These are phyloP conservation scores for Strix uralensis DNA, from an alignment of 2,113 vertebrate species.

Conservation along the genomic window DNA sequence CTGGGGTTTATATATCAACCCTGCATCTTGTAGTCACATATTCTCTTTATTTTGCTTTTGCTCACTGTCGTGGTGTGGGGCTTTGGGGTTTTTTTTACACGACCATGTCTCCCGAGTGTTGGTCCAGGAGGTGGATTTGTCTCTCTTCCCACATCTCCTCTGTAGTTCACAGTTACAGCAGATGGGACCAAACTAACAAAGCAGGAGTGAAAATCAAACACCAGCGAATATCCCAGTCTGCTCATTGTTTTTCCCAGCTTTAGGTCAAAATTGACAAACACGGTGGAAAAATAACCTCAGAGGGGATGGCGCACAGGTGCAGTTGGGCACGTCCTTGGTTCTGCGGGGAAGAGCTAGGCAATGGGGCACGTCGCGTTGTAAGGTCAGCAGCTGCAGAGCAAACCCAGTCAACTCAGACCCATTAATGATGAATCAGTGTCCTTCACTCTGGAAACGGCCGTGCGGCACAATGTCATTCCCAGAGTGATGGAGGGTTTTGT, in stretches of 20 bases:
- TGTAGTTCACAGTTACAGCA: neutral
- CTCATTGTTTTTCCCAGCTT: neutral
- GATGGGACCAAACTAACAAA: neutral
- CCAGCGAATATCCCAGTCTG: fast-evolving
- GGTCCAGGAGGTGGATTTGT: neutral
- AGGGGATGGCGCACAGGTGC: fast-evolving
- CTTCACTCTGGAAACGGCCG: neutral
- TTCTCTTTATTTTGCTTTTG: neutral
- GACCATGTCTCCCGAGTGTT: fast-evolving
- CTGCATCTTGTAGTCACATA: neutral
- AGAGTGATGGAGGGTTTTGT: neutral
- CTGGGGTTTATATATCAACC: neutral
- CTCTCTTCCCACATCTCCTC: neutral
- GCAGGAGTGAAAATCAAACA: neutral
- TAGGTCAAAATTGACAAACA: neutral
- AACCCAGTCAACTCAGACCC: fast-evolving
- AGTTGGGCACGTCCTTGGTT: neutral
- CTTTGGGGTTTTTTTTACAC: neutral
- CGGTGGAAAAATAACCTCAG: fast-evolving
- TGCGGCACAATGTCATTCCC: neutral
- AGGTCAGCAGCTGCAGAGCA: neutral
- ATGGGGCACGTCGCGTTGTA: fast-evolving
- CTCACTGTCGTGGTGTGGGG: fast-evolving
- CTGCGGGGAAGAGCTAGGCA: fast-evolving
- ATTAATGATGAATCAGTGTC: neutral